Evolutionary conservation across 2,888 invertebrate species (phyloP).

Genomic region (Oegoconia quadripuncta): DNA sequence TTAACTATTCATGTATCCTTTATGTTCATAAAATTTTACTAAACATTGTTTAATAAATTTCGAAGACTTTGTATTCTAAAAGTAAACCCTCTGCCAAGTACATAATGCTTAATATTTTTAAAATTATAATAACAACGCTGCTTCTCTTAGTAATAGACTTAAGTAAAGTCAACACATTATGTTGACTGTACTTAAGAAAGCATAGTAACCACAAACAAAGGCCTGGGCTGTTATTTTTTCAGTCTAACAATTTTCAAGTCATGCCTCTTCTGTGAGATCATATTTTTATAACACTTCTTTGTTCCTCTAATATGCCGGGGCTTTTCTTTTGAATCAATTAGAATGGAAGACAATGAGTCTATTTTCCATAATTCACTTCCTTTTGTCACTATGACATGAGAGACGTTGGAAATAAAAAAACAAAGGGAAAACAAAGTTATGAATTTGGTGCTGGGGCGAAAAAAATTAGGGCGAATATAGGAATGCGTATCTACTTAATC

Average conservation of each 20-base stretch:
- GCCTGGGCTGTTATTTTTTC: too few relatives aligned
- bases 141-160: too few relatives aligned
- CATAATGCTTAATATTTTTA: too few relatives aligned
- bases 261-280: not conserved
- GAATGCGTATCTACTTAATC: constrained; percentile 11
- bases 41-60: too few relatives aligned
- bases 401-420: constrained; percentile 1
- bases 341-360: constrained; percentile 3
- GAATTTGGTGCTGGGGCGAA: not conserved
- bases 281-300: not conserved
- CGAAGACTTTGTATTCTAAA: too few relatives aligned
- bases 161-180: too few relatives aligned
- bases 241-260: not conserved
- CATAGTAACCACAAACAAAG: too few relatives aligned
- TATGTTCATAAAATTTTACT: too few relatives aligned
- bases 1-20: too few relatives aligned
- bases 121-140: too few relatives aligned
- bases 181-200: too few relatives aligned
- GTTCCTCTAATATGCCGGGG: not conserved
- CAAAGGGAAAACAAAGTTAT: not conserved
- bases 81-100: too few relatives aligned
- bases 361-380: constrained; percentile 9
- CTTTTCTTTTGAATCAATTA: constrained; percentile 7
- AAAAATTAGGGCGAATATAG: not conserved
- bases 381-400: constrained; percentile 5